Conservation (phyloP, 2,797 vertebrate species). For the Cyprinodon diabolis region DNA sequence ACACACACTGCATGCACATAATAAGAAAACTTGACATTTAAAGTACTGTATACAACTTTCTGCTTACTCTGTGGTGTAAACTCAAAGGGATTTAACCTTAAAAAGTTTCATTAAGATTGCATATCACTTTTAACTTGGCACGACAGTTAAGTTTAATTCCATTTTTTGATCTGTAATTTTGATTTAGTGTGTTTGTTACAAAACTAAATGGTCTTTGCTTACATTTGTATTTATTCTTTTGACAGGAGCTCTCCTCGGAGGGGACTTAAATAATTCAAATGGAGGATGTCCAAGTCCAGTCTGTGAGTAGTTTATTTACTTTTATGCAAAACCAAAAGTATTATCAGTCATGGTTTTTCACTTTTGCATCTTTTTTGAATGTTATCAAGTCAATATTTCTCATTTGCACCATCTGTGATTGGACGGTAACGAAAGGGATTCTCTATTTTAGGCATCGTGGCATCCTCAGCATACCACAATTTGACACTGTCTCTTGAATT, state of each 20-base stretch:
- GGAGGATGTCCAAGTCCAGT: constrained; percentile 97
- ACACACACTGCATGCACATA: background rate
- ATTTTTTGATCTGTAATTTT: background rate
- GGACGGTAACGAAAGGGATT: constrained; percentile 80
- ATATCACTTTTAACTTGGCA: background rate
- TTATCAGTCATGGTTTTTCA: constrained; percentile 2
- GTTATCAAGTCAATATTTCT: constrained; percentile 26
- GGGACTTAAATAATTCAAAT: constrained; percentile 93
- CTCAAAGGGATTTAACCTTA: constrained; percentile 5
- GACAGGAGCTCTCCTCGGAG: constrained; percentile 91
- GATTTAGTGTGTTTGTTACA: background rate
- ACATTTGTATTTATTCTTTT: constrained; percentile 1
- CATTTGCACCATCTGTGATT: constrained; percentile 57
- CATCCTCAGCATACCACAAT: too few relatives aligned
- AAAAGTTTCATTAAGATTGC: background rate
- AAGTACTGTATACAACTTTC: background rate
- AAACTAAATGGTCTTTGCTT: background rate
- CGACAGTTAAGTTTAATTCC: background rate
- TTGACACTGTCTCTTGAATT: too few relatives aligned
- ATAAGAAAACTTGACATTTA: background rate
- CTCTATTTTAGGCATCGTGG: background rate
- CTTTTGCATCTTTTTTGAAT: constrained; percentile 17
- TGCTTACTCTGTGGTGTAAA: background rate
- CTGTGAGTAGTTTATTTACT: constrained; percentile 83
- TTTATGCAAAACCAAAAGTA: constrained; percentile 19